These are phyloP conservation scores for Glaucomys volans DNA, from an alignment of 2,113 vertebrate genomes.

Conservation along the genomic window DNA sequence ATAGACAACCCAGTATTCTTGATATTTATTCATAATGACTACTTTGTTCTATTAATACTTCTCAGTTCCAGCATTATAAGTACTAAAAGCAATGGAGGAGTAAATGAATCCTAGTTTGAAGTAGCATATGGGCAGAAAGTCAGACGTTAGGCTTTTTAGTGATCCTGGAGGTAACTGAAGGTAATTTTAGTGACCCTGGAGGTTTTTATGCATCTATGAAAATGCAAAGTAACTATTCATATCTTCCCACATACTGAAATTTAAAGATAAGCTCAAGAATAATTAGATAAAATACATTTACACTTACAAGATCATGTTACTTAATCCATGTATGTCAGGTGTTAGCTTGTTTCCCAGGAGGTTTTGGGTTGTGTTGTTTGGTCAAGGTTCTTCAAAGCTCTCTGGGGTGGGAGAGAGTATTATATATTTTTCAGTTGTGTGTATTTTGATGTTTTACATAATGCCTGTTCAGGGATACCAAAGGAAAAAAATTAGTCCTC, in stretches of 20 bases:
- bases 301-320: neutral
- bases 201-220: neutral
- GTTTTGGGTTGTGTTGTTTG: neutral
- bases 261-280: constrained; percentile 26
- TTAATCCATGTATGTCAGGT: neutral
- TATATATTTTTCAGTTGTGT: neutral
- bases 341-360: neutral
- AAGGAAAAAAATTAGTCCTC: neutral
- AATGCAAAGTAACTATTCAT: neutral
- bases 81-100: neutral
- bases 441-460: neutral
- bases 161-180: neutral
- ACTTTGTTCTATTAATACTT: neutral
- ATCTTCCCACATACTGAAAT: neutral
- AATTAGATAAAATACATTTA: neutral
- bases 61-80: neutral
- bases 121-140: neutral
- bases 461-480: neutral
- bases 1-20: neutral
- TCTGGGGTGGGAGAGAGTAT: neutral
- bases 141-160: neutral
- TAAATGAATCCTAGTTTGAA: neutral
- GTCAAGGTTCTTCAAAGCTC: constrained; percentile 7
- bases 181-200: neutral
- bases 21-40: neutral